Conservation (phyloP, 2,113 vertebrate genomes). For the Scalopus aquaticus region DNA sequence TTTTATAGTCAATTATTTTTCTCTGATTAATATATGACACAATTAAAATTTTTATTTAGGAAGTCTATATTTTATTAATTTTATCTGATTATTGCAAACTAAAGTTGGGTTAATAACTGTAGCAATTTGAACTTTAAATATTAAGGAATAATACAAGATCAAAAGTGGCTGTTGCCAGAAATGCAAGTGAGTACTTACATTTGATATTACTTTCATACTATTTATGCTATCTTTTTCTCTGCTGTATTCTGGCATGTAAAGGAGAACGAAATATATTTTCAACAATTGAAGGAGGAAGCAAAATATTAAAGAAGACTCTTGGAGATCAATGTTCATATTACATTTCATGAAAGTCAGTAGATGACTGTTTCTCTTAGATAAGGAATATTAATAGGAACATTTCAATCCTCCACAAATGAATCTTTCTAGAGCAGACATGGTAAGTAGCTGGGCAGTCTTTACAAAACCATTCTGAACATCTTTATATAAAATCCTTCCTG, state of each 20-base stretch:
- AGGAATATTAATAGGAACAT: conserved; percentile 36
- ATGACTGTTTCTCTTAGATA: conserved; percentile 51
- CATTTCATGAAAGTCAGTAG: not conserved
- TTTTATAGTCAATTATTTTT: not conserved
- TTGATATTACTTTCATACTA: not conserved
- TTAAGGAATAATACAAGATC: not conserved
- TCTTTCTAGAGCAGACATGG: conserved; percentile 3
- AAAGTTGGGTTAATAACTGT: not conserved
- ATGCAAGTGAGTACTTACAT: not conserved
- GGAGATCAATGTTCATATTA: conserved; percentile 39
- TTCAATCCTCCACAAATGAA: conserved; percentile 24
- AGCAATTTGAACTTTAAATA: not conserved
- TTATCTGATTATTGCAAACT: not conserved
- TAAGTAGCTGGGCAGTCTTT: not conserved
- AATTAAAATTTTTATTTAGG: not conserved
- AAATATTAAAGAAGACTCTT: not conserved
- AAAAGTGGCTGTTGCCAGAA: not conserved
- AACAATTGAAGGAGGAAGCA: not conserved
- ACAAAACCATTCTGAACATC: not conserved
- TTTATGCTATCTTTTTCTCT: not conserved
- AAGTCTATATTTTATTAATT: not conserved
- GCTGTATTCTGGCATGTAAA: not conserved
- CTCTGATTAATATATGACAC: not conserved
- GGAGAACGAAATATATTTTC: not conserved
- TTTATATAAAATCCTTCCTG: not conserved